phyloP scores from a whole-genome alignment of 2,113 vertebrate species.

The Hemiprocne comata region DNA sequence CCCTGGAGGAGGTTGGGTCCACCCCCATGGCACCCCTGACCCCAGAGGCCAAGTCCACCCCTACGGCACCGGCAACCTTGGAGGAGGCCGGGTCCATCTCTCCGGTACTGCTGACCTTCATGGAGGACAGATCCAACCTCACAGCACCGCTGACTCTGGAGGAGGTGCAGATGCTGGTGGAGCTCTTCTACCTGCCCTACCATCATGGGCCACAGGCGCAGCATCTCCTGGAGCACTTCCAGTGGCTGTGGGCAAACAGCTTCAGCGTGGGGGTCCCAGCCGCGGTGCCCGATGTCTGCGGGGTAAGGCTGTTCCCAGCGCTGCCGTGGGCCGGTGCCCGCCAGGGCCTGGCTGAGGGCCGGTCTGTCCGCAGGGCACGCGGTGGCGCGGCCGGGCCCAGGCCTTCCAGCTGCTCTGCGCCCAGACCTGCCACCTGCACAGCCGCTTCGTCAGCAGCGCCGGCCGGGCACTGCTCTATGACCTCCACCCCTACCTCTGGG shows the following conservation, averaged over 20 bases:
- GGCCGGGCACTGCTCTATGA: constrained; percentile 83
- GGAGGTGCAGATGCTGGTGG: constrained; percentile 82
- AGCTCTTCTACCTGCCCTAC: constrained; percentile 86
- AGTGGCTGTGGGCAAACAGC: constrained; percentile 79
- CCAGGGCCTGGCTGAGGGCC: rapidly evolving
- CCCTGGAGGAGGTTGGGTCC: constrained; percentile 58
- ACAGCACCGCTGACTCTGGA: constrained; percentile 57
- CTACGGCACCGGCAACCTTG: not conserved
- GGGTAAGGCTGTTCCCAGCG: not conserved
- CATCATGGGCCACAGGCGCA: constrained; percentile 74
- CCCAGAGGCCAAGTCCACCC: not conserved
- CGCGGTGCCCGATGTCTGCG: rapidly evolving
- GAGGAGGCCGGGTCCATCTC: not conserved
- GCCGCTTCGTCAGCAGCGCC: constrained; percentile 77
- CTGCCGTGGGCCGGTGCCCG: rapidly evolving
- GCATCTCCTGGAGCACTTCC: constrained; percentile 81
- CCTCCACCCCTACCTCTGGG: constrained; percentile 89
- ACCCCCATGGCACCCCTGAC: rapidly evolving
- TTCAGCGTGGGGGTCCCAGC: not conserved
- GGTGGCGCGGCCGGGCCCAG: constrained; percentile 76
- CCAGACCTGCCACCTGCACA: constrained; percentile 77
- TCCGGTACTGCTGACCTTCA: rapidly evolving
- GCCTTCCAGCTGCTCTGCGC: constrained; percentile 78
- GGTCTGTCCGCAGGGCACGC: not conserved
- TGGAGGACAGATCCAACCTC: not conserved